A percentile compares a stretch with the other conserved stretches of the same genome.
phyloP scores from a whole-genome alignment of 2,888 invertebrate species.

The Hemistola chrysoprasaria region DNA sequence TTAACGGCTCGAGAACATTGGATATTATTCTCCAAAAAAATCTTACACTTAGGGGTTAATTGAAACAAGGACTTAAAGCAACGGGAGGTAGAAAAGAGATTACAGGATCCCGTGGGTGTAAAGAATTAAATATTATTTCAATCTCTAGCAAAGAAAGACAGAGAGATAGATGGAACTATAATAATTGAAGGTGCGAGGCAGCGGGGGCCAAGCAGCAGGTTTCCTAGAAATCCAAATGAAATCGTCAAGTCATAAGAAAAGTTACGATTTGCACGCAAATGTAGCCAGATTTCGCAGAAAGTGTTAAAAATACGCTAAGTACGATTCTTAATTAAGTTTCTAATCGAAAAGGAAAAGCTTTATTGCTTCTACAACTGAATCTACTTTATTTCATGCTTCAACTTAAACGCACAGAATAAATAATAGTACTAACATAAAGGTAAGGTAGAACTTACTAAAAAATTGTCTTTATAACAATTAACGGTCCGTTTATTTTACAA shows the following conservation, averaged over 20 bases:
- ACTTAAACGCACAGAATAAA: too few relatives aligned
- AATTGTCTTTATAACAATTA: too few relatives aligned
- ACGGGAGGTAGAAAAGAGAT: constrained; percentile 42
- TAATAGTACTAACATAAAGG: too few relatives aligned
- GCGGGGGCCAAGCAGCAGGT: constrained; percentile 38
- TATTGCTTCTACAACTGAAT: too few relatives aligned
- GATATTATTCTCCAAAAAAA: constrained; percentile 13
- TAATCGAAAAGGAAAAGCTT: too few relatives aligned
- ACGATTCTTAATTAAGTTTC: background rate
- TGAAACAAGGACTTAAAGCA: constrained; percentile 63
- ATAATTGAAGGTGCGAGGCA: constrained; percentile 34
- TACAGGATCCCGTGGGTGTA: constrained; percentile 52
- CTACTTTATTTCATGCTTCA: too few relatives aligned
- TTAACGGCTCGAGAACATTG: constrained; percentile 13
- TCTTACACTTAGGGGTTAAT: constrained; percentile 45
- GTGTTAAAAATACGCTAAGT: background rate
- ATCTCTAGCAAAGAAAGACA: constrained; percentile 30
- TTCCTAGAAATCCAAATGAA: constrained; percentile 29
- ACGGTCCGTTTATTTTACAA: too few relatives aligned
- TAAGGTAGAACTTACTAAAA: too few relatives aligned
- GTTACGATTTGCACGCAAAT: constrained; percentile 16
- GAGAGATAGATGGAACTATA: constrained; percentile 39
- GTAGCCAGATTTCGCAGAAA: background rate
- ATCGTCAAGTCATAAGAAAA: constrained; percentile 24
- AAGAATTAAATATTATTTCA: constrained; percentile 40